Base-by-base conservation (phyloP, 2,797 vertebrate genomes). In the Enteromius treurensis region DNA sequence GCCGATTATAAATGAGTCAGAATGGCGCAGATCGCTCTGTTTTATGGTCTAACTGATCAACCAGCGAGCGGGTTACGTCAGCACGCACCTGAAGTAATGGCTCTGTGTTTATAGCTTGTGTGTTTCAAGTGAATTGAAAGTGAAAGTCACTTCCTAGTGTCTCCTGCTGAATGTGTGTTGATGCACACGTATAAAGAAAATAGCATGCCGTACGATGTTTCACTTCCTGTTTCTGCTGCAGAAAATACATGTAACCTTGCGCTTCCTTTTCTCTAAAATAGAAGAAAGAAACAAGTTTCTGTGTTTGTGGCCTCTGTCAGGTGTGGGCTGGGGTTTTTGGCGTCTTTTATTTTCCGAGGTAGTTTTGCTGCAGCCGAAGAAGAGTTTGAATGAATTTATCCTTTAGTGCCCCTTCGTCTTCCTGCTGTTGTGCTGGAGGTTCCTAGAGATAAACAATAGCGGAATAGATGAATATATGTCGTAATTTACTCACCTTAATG, bases 221-320 rank as follows among this genome's bases (percentile, higher is more conserved):
- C 32, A 60, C 51, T 80, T 80, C 79, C 79, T 71, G 5, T 79
- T 67, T 68, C 49, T 42, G 42, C 29, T 34, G 40, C 14, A 23
- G 23, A 71, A 70, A 14, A 29, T 45, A 0, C 1, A 19, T 55
- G 19, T 45, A 15, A 3, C 51, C 37, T 5, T 21, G 14, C 7
- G 37, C 65, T 68, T 68, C 29, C 14, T 53, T 40, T 23, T 79
- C 2, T 58, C 23, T 45, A 7, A 58, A 42, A 51, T 10, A 60
- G 51, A 68, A 77, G 15, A 74, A 13, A 73, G 47, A 47, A 75
- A 47, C 3, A 42, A 9, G 51, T 21, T 70, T 73, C 13, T 76
- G 14, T 69, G 51, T 75, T 79, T 82, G 87, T 80, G 84, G 65
- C 64, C 58, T 79, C 74, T 73, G 26, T 15, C 49, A 77, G 65